Evolutionary conservation across 2,113 vertebrate genomes (phyloP).

Genomic region (Lepus americanus): DNA sequence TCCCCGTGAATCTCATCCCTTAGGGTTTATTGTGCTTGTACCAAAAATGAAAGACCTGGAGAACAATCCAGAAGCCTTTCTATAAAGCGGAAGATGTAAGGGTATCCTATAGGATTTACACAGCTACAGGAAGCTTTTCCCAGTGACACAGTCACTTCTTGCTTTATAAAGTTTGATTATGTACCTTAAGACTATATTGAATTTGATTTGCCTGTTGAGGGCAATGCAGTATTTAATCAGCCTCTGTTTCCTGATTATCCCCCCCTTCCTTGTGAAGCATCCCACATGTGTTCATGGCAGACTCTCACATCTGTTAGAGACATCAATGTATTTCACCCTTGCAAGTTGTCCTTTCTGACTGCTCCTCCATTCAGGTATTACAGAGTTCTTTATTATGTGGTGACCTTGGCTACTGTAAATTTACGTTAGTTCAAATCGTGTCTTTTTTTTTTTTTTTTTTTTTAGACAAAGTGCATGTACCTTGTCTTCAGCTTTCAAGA

Average conservation of each 20-base stretch:
- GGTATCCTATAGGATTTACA: neutral
- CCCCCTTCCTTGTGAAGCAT: conserved; percentile 57
- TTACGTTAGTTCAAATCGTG: conserved; percentile 68
- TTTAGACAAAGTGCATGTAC: conserved; percentile 53
- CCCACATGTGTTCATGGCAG: conserved; percentile 62
- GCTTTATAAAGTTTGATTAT: conserved; percentile 43
- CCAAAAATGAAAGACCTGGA: neutral
- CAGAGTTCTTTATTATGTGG: conserved; percentile 77
- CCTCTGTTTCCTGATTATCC: conserved; percentile 59
- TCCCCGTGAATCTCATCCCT: neutral
- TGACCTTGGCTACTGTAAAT: conserved; percentile 85
- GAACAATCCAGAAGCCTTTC: conserved; percentile 7
- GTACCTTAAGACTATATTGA: conserved; percentile 47
- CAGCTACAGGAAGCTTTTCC: neutral
- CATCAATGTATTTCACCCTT: conserved; percentile 69
- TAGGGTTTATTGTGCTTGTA: neutral
- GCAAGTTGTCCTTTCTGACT: conserved; percentile 3
- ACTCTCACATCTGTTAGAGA: conserved; percentile 36
- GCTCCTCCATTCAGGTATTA: conserved; percentile 85
- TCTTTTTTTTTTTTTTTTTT: conserved; percentile 8
- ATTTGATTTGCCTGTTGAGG: conserved; percentile 65
- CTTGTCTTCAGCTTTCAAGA: conserved; percentile 82
- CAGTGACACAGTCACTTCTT: conserved; percentile 7
- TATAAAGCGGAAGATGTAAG: neutral
- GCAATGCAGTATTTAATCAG: conserved; percentile 58